Evolutionary conservation across 2,797 vertebrate genomes (phyloP), one percentile per base, ranked within the genome.

Genomic region (Serranus cabrilla): DNA sequence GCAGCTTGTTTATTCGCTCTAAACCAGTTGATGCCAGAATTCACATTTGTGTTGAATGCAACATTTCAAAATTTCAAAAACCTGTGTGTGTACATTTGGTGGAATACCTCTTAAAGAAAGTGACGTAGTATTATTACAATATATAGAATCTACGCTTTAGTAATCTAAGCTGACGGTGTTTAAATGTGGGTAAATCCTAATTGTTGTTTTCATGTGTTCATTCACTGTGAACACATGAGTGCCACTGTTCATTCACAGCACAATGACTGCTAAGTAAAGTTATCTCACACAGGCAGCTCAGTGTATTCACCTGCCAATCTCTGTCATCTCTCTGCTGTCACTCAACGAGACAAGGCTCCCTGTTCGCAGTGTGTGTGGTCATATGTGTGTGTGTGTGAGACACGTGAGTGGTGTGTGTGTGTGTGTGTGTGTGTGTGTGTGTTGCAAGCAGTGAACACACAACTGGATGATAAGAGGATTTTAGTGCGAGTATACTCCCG

Each of bases 301-400:
- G 40, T 42, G 57, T 49, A 1, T 65, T 76, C 63, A 81, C 68
- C 84, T 78, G 81, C 66, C 71, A 62, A 20, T 81, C 74, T 70
- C 74, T 27, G 21, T 70, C 49, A 57, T 59, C 69, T 58, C 52
- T 49, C 67, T 58, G 69, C 78, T 69, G 68, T 87, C 69, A 56
- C 2, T 51, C 71, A 55, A 23, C 40, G 5, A 79, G 72, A 49
- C 63, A 14, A 69, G 21, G 11, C 60, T 14, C 10, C 14, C 64
- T 8, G 13, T 23, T 59, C 11, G 2, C 57, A 55, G 23, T 58
- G 2, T 82, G 64, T 58, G 67, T 39, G 52, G 46, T 77, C n/a
- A 43, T 18, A 18, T 60, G 57, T 78, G 64, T 50, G 55, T 17
- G 5, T 69, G 42, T 61, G 57, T 52, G 65, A 52, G 40, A 56